These are phyloP conservation scores for Manis crassicaudata DNA, from an alignment of 2,797 vertebrate species.

Conservation along the genomic window DNA sequence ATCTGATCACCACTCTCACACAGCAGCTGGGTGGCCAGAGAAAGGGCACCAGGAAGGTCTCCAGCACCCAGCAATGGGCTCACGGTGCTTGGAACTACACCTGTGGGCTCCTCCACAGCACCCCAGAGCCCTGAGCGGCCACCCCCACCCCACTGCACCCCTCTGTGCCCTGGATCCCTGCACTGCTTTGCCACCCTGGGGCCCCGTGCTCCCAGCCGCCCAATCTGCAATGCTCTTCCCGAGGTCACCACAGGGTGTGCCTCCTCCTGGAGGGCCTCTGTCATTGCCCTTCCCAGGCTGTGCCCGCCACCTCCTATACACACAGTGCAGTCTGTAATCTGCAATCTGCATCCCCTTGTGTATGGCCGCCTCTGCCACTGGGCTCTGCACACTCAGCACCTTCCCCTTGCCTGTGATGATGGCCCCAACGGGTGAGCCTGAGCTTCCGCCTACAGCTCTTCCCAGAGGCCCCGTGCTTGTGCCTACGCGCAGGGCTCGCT, in stretches of 20 bases:
- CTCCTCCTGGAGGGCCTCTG: not conserved
- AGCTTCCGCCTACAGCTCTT: not conserved
- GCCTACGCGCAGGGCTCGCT: not conserved
- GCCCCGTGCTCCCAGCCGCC: not conserved
- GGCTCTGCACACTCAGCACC: not conserved
- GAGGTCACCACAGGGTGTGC: not conserved
- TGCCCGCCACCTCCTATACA: not conserved
- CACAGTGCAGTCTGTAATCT: rapidly evolving
- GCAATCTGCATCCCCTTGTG: not conserved
- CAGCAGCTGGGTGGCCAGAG: too few species aligned
- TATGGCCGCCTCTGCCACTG: not conserved
- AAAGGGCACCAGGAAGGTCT: not conserved
- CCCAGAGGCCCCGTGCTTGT: not conserved
- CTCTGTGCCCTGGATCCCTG: too few species aligned
- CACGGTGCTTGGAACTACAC: not conserved
- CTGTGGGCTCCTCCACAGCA: not conserved
- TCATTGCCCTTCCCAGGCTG: too few species aligned
- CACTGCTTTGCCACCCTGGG: not conserved
- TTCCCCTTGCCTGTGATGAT: not conserved
- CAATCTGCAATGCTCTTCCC: not conserved
- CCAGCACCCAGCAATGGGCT: not conserved
- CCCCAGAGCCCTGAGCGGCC: not conserved
- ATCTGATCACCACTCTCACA: not conserved
- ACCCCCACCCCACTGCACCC: not conserved
- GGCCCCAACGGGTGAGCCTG: not conserved